Percentiles rank a stretch among this genome's conserved stretches.
These are phyloP conservation scores for Lutraria rhynchaena DNA, from an alignment of 1,140 invertebrate genomes.

Conservation along the genomic window DNA sequence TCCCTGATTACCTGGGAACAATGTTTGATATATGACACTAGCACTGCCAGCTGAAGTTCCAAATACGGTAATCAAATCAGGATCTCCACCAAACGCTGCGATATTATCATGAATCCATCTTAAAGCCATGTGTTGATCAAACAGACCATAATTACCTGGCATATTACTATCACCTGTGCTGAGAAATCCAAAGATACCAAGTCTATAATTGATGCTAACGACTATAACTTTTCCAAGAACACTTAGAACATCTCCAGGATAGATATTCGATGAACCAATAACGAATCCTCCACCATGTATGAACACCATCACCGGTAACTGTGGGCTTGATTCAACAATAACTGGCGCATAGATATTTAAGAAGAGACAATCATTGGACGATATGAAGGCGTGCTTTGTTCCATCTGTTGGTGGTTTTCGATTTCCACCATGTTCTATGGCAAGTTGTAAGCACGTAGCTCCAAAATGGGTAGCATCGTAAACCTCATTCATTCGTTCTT, in stretches of 20 bases:
- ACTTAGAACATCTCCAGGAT: constrained; percentile 90
- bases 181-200: constrained; percentile 90
- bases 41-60: constrained; percentile 88
- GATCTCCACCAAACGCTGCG: constrained; percentile 88
- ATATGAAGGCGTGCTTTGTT: background rate
- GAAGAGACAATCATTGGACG: constrained; percentile 96
- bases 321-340: constrained; percentile 66
- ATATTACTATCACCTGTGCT: constrained; percentile 40
- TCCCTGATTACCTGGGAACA: constrained; percentile 61
- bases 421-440: background rate
- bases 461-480: background rate
- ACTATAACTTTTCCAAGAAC: constrained; percentile 91
- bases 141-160: constrained; percentile 87
- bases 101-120: constrained; percentile 89
- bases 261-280: constrained; percentile 92
- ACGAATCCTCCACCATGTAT: constrained; percentile 98
- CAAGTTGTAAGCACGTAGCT: background rate
- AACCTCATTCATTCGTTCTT: background rate
- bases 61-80: constrained; percentile 86
- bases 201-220: constrained; percentile 88
- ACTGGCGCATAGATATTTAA: constrained; percentile 91
- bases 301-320: constrained; percentile 91
- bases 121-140: constrained; percentile 88
- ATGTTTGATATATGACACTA: constrained; percentile 85
- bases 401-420: background rate